Conservation (phyloP, 2,113 vertebrate species). For the Aegithalos caudatus region DNA sequence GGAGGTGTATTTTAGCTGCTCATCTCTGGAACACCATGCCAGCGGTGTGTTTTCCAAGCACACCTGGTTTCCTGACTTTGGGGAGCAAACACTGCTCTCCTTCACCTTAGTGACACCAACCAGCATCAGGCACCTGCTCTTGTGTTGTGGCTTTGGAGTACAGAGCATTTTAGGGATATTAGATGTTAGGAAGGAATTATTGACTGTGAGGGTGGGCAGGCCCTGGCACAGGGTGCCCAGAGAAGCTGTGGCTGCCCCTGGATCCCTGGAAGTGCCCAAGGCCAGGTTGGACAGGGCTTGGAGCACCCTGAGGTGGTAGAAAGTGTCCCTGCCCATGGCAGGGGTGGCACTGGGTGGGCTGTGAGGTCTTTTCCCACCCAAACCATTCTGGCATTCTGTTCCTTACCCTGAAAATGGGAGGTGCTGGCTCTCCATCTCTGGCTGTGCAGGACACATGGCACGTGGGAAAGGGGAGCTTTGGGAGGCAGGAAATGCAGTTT, state of each 20-base stretch:
- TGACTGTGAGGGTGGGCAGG: neutral
- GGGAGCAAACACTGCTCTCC: neutral
- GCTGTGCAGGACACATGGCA: neutral
- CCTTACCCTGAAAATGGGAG: neutral
- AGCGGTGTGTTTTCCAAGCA: neutral
- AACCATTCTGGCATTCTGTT: neutral
- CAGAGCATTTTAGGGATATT: neutral
- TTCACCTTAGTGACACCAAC: fast-evolving
- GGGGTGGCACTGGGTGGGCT: neutral
- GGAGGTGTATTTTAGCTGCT: neutral
- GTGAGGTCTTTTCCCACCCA: neutral
- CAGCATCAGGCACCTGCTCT: neutral
- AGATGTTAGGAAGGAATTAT: neutral
- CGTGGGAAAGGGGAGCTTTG: neutral
- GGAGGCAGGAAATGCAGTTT: neutral
- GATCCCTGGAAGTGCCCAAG: neutral
- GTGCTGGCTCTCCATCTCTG: neutral
- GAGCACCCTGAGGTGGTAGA: neutral
- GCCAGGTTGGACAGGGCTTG: neutral
- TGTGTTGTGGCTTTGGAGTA: neutral
- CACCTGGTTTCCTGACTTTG: neutral
- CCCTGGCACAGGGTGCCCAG: neutral
- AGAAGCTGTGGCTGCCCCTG: neutral
- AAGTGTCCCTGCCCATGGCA: neutral
- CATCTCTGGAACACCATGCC: fast-evolving